Conservation (phyloP, 2,113 vertebrate species). For the Ahaetulla prasina region DNA sequence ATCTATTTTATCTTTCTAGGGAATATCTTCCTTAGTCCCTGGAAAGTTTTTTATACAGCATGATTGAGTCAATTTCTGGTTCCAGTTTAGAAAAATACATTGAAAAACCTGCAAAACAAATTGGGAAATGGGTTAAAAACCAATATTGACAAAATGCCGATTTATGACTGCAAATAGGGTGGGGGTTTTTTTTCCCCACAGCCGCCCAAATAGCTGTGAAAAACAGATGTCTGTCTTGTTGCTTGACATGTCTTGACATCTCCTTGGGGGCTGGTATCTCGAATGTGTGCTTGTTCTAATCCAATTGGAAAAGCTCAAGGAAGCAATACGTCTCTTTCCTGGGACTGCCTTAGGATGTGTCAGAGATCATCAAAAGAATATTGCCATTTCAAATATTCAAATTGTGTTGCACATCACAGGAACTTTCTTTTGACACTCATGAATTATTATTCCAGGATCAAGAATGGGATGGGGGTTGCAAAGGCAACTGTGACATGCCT, state of each 20-base stretch:
- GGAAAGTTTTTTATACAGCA: neutral
- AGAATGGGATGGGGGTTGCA: neutral
- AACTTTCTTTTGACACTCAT: neutral
- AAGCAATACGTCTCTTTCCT: neutral
- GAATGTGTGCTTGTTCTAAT: neutral
- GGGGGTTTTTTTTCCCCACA: neutral
- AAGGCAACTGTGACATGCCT: neutral
- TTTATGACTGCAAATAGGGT: neutral
- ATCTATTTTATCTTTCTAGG: neutral
- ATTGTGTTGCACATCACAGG: neutral
- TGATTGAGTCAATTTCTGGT: neutral
- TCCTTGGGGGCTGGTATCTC: neutral
- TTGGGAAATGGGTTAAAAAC: neutral
- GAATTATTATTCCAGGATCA: neutral
- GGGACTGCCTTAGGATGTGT: neutral
- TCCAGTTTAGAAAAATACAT: neutral
- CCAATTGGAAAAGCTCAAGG: neutral
- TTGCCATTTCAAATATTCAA: neutral
- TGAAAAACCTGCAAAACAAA: neutral
- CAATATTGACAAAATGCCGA: neutral
- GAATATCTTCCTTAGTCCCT: neutral
- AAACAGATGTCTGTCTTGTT: neutral
- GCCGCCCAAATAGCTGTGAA: neutral
- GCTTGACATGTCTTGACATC: neutral
- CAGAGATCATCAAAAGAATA: neutral